Conservation (phyloP, 2,888 invertebrate genomes). For the Encarsia formosa region DNA sequence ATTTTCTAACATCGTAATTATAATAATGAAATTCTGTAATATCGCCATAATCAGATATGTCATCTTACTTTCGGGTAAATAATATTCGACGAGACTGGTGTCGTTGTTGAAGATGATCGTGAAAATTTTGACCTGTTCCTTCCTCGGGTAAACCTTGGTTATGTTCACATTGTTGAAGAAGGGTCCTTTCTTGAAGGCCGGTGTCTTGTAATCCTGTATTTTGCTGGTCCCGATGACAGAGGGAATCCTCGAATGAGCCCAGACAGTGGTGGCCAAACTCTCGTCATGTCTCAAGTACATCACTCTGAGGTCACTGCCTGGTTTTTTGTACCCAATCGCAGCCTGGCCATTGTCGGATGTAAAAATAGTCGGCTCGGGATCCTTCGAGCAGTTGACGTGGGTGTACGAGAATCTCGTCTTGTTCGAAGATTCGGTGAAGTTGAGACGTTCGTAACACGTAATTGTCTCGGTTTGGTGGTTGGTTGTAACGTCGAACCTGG, state of each 20-base stretch:
- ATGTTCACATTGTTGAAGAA: slow-evolving; percentile 9
- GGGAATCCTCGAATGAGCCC: slow-evolving; percentile 16
- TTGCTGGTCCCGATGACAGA: not conserved
- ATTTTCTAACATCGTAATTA: too few relatives aligned
- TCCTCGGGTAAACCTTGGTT: slow-evolving; percentile 8
- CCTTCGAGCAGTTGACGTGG: slow-evolving; percentile 6
- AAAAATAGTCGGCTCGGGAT: slow-evolving; percentile 3
- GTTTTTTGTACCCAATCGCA: slow-evolving; percentile 8
- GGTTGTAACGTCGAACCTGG: not conserved
- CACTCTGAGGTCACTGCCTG: not conserved
- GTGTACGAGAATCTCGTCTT: not conserved
- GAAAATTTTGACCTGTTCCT: slow-evolving; percentile 6
- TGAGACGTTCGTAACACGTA: too few relatives aligned
- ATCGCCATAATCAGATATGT: too few relatives aligned
- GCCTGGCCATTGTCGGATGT: not conserved
- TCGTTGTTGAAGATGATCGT: slow-evolving; percentile 8
- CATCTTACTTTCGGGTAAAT: too few relatives aligned
- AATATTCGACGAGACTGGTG: slow-evolving; percentile 1
- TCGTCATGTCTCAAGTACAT: slow-evolving; percentile 14
- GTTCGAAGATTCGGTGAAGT: too few relatives aligned
- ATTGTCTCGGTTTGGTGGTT: not conserved
- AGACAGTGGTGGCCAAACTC: slow-evolving; percentile 10
- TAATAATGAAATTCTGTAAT: too few relatives aligned
- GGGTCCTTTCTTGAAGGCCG: slow-evolving; percentile 11
- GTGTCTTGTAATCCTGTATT: not conserved